These are phyloP conservation scores for Propithecus deckenii DNA, from an alignment of 2,797 vertebrate genomes.

Conservation along the genomic window DNA sequence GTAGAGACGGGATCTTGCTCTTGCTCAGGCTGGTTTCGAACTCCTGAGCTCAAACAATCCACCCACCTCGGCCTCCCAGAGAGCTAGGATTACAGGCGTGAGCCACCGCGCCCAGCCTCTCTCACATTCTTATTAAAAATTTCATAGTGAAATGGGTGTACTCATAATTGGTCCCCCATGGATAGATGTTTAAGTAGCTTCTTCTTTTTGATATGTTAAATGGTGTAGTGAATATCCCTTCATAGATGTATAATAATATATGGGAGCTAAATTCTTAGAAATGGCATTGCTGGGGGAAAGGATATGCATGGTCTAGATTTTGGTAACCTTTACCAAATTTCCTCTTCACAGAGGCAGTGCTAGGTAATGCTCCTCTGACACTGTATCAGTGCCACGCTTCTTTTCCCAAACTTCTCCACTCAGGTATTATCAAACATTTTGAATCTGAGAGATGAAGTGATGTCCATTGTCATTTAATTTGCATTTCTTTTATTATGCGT, in stretches of 20 bases:
- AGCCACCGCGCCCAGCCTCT: too few relatives aligned
- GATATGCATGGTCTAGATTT: neutral
- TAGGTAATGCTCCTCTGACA: too few relatives aligned
- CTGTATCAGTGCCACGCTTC: rapidly evolving
- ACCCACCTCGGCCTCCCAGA: too few relatives aligned
- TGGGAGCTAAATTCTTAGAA: neutral
- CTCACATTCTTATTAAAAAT: neutral
- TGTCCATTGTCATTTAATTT: neutral
- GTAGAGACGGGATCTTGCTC: too few relatives aligned
- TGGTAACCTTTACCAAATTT: neutral
- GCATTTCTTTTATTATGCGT: neutral
- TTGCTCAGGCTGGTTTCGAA: too few relatives aligned
- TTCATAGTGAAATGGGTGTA: neutral
- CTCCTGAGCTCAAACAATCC: too few relatives aligned
- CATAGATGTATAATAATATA: neutral
- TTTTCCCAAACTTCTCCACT: neutral
- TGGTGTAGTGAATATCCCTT: neutral
- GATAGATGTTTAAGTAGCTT: neutral
- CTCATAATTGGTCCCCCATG: neutral
- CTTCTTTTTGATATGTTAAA: neutral
- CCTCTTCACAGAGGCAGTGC: neutral
- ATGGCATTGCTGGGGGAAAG: neutral
- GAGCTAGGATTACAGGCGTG: too few relatives aligned
- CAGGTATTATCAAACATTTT: neutral
- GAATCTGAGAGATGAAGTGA: neutral